Percentiles rank a stretch among this genome's conserved stretches.
Conservation (phyloP, 2,113 vertebrate species). For the Dryoscopus gambensis region DNA sequence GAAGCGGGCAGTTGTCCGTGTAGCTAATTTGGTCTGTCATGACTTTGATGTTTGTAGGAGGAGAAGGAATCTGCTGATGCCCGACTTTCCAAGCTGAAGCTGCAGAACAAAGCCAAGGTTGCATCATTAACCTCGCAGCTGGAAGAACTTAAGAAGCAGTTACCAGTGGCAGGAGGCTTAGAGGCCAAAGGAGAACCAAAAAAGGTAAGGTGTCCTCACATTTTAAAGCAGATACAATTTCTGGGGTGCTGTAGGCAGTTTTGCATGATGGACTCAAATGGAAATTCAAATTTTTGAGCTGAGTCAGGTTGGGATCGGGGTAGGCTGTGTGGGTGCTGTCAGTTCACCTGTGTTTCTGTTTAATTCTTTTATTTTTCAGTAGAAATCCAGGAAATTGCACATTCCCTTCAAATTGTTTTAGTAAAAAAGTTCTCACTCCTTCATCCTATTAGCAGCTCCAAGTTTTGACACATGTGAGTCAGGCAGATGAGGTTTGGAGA, state of each 20-base stretch:
- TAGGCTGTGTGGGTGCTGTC: neutral
- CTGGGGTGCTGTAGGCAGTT: neutral
- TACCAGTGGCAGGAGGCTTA: constrained; percentile 40
- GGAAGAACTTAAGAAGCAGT: constrained; percentile 82
- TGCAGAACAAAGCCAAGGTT: constrained; percentile 89
- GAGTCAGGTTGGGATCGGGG: neutral
- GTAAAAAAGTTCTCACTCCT: neutral
- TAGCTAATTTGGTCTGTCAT: neutral
- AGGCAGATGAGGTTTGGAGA: neutral
- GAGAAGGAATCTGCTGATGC: constrained; percentile 83
- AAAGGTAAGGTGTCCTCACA: constrained; percentile 61
- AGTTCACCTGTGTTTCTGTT: neutral
- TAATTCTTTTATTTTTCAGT: neutral
- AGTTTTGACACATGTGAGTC: neutral
- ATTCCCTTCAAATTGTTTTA: neutral
- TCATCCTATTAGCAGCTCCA: neutral
- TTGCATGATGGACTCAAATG: neutral
- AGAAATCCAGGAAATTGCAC: neutral
- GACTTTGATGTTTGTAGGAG: constrained; percentile 63
- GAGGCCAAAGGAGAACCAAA: constrained; percentile 70
- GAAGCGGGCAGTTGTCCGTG: neutral
- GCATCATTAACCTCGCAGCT: constrained; percentile 80
- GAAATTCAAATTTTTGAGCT: neutral
- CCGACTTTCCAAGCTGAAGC: constrained; percentile 83
- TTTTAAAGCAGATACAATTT: neutral